Conservation (phyloP, 2,113 vertebrate species). For the Sus scrofa region DNA sequence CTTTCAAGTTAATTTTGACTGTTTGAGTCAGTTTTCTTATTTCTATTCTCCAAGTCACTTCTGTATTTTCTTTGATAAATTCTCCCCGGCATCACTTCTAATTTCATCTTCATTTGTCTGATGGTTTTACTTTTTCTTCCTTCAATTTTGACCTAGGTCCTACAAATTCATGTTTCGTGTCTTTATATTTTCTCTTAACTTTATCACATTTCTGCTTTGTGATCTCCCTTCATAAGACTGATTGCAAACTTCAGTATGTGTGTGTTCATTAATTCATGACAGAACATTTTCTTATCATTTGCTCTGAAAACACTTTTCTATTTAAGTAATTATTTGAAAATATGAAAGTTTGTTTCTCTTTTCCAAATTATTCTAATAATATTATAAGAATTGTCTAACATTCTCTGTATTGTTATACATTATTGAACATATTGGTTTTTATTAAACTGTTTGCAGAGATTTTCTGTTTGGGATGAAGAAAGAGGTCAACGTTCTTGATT, state of each 20-base stretch:
- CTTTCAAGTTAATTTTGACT: not conserved
- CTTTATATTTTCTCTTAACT: not conserved
- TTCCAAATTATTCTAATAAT: not conserved
- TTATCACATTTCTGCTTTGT: not conserved
- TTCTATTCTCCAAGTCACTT: not conserved
- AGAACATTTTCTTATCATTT: not conserved
- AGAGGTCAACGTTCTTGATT: not conserved
- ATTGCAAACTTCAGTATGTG: not conserved
- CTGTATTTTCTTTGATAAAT: not conserved
- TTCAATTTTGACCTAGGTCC: fast-evolving
- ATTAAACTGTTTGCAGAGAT: not conserved
- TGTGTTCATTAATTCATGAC: not conserved
- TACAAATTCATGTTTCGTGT: not conserved
- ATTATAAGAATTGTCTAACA: not conserved
- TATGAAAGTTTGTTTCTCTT: not conserved
- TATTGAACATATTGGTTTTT: not conserved
- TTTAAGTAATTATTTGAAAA: not conserved
- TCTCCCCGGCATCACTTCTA: not conserved
- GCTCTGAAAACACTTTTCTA: not conserved
- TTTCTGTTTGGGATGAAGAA: not conserved
- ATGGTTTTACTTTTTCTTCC: not conserved
- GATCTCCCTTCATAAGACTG: not conserved
- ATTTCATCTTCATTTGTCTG: not conserved
- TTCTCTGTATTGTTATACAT: not conserved
- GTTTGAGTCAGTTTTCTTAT: not conserved